Conservation (phyloP, 2,113 vertebrate species). For the Emydocephalus ijimae region DNA sequence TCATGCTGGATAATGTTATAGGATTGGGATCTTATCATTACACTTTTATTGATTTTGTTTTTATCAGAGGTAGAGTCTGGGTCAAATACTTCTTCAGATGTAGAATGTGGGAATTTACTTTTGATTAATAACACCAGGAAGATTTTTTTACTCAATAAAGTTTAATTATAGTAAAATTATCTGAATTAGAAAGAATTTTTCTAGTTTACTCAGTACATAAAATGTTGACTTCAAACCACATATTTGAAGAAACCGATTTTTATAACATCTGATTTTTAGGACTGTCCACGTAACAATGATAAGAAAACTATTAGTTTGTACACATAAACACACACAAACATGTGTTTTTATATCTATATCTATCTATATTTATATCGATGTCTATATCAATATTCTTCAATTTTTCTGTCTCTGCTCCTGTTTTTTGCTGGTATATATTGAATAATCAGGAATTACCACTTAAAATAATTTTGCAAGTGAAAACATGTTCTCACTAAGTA, state of each 20-base stretch:
- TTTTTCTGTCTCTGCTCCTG: background rate
- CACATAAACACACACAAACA: too few relatives aligned
- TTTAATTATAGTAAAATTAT: background rate
- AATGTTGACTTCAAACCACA: background rate
- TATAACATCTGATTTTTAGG: slow-evolving; percentile 1
- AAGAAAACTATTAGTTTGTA: background rate
- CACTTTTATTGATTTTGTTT: background rate
- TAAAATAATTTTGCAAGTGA: slow-evolving; percentile 53
- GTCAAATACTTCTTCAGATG: slow-evolving; percentile 10
- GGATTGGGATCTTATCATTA: background rate
- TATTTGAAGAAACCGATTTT: background rate
- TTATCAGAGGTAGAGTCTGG: background rate
- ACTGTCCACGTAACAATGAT: background rate
- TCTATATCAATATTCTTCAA: slow-evolving; percentile 18
- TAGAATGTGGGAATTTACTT: background rate
- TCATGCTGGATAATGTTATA: background rate
- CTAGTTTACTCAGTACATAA: background rate
- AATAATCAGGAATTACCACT: slow-evolving; percentile 44
- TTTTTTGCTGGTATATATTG: slow-evolving; percentile 40
- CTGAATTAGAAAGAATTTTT: background rate
- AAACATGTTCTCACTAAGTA: slow-evolving; percentile 48
- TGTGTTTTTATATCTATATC: background rate
- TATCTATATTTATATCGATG: slow-evolving; percentile 21
- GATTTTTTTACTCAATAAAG: slow-evolving; percentile 5
- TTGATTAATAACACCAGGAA: background rate